Percentiles rank a stretch among this genome's conserved stretches.
Conservation (phyloP, 1,140 invertebrate species). For the Mycetomoellerius zeteki region DNA sequence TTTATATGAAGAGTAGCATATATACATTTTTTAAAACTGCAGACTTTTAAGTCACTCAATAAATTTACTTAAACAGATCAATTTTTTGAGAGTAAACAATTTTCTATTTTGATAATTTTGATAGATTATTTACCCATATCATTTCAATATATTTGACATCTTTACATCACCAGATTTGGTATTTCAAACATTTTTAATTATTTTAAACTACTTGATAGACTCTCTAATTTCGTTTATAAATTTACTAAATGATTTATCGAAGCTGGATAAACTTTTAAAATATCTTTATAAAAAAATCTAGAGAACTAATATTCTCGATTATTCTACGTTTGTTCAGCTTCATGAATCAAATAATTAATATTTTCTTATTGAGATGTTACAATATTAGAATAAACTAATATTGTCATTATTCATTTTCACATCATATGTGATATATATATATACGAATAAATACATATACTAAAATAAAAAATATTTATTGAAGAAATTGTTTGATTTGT, state of each 20-base stretch:
- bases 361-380: not conserved
- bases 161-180: not conserved
- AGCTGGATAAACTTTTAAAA: not conserved
- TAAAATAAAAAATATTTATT: constrained; percentile 2
- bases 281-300: not conserved
- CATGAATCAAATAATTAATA: not conserved
- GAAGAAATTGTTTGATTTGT: not conserved
- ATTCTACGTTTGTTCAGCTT: not conserved
- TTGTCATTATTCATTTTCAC: too few species aligned
- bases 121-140: not conserved
- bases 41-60: not conserved
- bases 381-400: too few species aligned
- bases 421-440: too few species aligned
- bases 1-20: not conserved
- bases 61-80: not conserved
- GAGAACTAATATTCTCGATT: not conserved
- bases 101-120: not conserved
- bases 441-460: not conserved
- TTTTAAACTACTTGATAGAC: not conserved
- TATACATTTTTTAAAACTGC: not conserved
- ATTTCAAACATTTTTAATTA: not conserved
- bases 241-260: not conserved
- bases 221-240: not conserved
- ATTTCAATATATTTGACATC: not conserved
- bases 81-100: constrained; percentile 29